Conservation (phyloP, 2,888 invertebrate genomes). For the Eupithecia tripunctaria region DNA sequence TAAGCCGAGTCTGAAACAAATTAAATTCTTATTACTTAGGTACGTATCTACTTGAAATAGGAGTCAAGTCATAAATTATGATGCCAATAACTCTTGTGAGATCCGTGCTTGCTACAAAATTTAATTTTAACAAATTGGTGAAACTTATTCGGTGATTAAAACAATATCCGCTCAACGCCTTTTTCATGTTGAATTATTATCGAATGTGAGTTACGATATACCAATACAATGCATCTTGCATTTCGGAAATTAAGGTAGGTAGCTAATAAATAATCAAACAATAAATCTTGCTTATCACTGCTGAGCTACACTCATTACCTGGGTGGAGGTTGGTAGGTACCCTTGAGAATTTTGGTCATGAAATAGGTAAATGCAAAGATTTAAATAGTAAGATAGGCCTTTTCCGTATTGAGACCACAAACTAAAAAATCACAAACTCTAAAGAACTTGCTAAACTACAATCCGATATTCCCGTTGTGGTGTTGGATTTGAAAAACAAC, state of each 20-base stretch:
- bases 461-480: no score
- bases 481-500: no score
- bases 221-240: conserved; percentile 4
- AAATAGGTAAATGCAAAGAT: no score
- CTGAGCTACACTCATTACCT: no score
- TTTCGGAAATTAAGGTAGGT: conserved; percentile 10
- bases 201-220: not conserved
- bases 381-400: no score
- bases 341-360: no score
- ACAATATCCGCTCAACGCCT: conserved; percentile 20
- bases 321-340: no score
- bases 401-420: no score
- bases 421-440: no score
- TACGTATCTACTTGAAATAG: not conserved
- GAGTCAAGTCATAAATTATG: not conserved
- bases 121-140: not conserved
- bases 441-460: no score
- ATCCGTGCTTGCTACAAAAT: not conserved
- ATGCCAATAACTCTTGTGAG: not conserved
- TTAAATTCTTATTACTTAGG: conserved; percentile 27
- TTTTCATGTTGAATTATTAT: conserved; percentile 17
- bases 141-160: not conserved
- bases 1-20: conserved; percentile 81
- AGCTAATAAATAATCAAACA: not conserved
- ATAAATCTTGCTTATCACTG: not conserved